Conservation (phyloP, 2,888 invertebrate species). For the Drosophila prolongata region DNA sequence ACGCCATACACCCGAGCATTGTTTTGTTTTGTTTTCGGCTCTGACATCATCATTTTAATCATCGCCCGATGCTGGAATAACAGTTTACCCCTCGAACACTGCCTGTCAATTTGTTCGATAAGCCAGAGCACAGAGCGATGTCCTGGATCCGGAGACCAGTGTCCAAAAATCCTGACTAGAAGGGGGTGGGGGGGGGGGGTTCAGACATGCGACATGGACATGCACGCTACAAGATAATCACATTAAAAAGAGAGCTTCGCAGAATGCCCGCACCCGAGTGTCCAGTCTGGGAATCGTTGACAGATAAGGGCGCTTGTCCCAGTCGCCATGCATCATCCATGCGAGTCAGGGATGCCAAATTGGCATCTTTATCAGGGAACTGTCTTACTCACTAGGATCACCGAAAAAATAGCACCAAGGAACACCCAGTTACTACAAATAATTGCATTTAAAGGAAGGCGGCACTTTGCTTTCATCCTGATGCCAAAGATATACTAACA, state of each 20-base stretch:
- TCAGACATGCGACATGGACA: conserved; percentile 82
- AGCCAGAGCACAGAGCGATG: conserved; percentile 40
- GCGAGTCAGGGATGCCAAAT: conserved; percentile 26
- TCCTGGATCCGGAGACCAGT: conserved; percentile 28
- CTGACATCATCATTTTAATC: conserved; percentile 81
- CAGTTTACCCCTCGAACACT: conserved; percentile 41
- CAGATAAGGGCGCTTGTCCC: conserved; percentile 48
- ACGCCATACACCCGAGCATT: not conserved
- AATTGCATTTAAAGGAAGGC: no score
- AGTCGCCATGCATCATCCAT: conserved; percentile 41
- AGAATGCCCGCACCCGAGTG: conserved; percentile 50
- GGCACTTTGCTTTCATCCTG: no score
- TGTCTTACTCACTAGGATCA: not conserved
- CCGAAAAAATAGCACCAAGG: not conserved
- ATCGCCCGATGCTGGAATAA: conserved; percentile 51
- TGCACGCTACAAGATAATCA: conserved; percentile 83
- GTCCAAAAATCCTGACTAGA: not conserved
- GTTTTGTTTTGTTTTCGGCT: conserved; percentile 48
- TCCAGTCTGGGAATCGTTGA: conserved; percentile 45
- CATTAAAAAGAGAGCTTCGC: conserved; percentile 77
- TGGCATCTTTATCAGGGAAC: conserved; percentile 10
- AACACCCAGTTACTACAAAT: no score
- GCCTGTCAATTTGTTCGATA: conserved; percentile 77
- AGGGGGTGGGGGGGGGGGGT: conserved; percentile 10
- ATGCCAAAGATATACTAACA: no score